Percentiles rank a stretch among this genome's conserved stretches.
These are phyloP conservation scores for Epizoanthus fatuus DNA, from an alignment of 92 coral and sea anemone species.

Conservation along the genomic window DNA sequence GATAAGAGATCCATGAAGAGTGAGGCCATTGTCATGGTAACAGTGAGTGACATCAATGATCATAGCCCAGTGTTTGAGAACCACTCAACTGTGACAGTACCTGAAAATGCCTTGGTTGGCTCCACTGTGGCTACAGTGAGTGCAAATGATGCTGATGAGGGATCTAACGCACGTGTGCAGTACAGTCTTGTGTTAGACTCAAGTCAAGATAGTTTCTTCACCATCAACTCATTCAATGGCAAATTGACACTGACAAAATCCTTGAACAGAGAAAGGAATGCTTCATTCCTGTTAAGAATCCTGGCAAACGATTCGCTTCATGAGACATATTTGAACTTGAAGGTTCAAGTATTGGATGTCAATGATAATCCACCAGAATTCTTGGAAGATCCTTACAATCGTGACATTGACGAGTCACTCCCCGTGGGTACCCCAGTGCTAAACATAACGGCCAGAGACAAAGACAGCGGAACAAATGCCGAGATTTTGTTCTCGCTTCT, in stretches of 20 bases:
- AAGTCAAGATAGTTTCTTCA: slow-evolving; percentile 71
- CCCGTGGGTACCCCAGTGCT: slow-evolving; percentile 75
- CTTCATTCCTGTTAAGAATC: slow-evolving; percentile 66
- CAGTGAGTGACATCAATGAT: slow-evolving; percentile 88
- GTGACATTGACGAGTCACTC: slow-evolving; percentile 64
- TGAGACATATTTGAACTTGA: slow-evolving; percentile 60
- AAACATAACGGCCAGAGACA: slow-evolving; percentile 88
- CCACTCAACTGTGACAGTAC: slow-evolving; percentile 66
- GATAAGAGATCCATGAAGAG: slow-evolving; percentile 75
- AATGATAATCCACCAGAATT: slow-evolving; percentile 93
- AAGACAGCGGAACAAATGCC: slow-evolving; percentile 86
- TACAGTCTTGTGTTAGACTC: slow-evolving; percentile 64
- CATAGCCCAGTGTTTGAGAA: slow-evolving; percentile 83
- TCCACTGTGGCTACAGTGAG: slow-evolving; percentile 67
- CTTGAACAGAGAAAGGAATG: slow-evolving; percentile 81
- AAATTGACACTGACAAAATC: slow-evolving; percentile 63
- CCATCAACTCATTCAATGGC: slow-evolving; percentile 72
- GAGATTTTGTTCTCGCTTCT: slow-evolving; percentile 78
- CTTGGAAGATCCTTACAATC: slow-evolving; percentile 56
- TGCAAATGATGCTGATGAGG: slow-evolving; percentile 82
- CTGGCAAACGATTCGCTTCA: slow-evolving; percentile 81
- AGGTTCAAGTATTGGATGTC: slow-evolving; percentile 77
- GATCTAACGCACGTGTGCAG: slow-evolving; percentile 53
- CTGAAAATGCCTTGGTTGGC: slow-evolving; percentile 80
- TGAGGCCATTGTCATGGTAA: slow-evolving; percentile 77